A percentile compares a stretch with the other conserved stretches of the same genome.
These are phyloP conservation scores for Anodontia alba DNA, from an alignment of 2,888 invertebrate genomes.

Conservation along the genomic window DNA sequence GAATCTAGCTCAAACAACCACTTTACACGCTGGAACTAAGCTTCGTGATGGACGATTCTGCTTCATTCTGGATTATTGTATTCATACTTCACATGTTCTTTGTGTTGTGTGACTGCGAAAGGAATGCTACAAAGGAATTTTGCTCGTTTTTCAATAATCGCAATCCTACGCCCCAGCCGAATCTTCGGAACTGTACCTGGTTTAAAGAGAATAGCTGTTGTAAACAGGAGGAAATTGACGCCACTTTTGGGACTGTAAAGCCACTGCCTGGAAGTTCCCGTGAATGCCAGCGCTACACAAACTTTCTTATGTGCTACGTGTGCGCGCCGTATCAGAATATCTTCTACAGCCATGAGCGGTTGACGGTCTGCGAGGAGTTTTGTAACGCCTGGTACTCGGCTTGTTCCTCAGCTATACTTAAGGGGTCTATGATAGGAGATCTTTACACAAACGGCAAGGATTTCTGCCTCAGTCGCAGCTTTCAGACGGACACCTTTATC, in stretches of 20 bases:
- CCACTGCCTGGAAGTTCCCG: slow-evolving; percentile 83
- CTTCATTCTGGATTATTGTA: not conserved
- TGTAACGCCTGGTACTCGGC: slow-evolving; percentile 83
- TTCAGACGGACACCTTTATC: slow-evolving; percentile 74
- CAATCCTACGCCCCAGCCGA: slow-evolving; percentile 83
- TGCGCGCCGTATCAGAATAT: slow-evolving; percentile 84
- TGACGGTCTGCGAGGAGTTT: slow-evolving; percentile 84
- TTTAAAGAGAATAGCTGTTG: slow-evolving; percentile 84
- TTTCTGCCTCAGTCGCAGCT: slow-evolving; percentile 83
- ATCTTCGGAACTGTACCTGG: slow-evolving; percentile 85
- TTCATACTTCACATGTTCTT: not conserved
- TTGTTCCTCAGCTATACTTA: slow-evolving; percentile 83
- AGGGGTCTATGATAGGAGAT: slow-evolving; percentile 82
- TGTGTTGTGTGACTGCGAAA: not conserved
- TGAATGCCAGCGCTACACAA: slow-evolving; percentile 83
- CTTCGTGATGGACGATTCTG: not conserved
- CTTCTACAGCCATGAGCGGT: slow-evolving; percentile 82
- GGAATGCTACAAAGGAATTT: slow-evolving; percentile 53
- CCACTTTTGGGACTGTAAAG: slow-evolving; percentile 84
- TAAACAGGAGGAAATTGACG: slow-evolving; percentile 84
- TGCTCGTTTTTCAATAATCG: slow-evolving; percentile 85
- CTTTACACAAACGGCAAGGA: slow-evolving; percentile 81
- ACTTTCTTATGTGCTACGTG: slow-evolving; percentile 85
- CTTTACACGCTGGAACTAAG: too few species aligned
- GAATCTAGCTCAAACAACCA: too few species aligned